Base-by-base conservation (phyloP, 2,797 vertebrate genomes). In the Falco biarmicus region DNA sequence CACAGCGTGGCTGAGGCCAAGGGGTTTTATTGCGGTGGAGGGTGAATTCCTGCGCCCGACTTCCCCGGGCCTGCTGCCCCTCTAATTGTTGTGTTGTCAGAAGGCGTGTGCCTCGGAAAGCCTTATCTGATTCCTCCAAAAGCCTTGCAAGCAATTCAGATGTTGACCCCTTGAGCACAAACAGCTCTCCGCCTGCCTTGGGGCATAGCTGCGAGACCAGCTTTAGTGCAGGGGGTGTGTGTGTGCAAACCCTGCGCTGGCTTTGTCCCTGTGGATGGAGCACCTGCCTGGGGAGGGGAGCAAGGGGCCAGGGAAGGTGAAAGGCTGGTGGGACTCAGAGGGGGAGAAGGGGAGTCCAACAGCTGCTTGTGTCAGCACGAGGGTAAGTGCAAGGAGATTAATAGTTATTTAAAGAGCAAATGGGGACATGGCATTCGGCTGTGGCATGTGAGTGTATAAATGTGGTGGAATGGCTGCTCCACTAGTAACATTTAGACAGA, bases 341-440 rank as follows among this genome's bases (percentile, higher is more conserved):
- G 59, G 34, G 39, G 81, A 65, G 43, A 56, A 89, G 48, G 84
- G 10, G 56, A 74, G 94, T 86, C 89, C 26, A 31, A 97, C 99
- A 99, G 99, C 99, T 99, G 99, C 98, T 98, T 98, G 96, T 98
- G 98, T 98, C 98, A 97, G 96, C 98, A 81, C 96, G 91, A 95
- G 99, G 99, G 98, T 98, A 98, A 98, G 97, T 98, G 98, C 87
- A 90, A 97, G 97, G 98, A 99, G 99, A 99, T 99, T 98, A 98
- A 99, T 99, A 98, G 98, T 97, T 92, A 98, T 98, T 98, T 98
- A 98, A 98, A 98, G 98, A 98, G 98, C 97, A 97, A 96, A 97
- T 96, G 97, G 98, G 98, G 98, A 98, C 97, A 96, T 97, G 97
- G 98, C 98, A 98, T 98, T 98, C 69, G 31, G 94, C 98, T 97